Conservation (phyloP, 2,113 vertebrate species). For the Gobius niger region DNA sequence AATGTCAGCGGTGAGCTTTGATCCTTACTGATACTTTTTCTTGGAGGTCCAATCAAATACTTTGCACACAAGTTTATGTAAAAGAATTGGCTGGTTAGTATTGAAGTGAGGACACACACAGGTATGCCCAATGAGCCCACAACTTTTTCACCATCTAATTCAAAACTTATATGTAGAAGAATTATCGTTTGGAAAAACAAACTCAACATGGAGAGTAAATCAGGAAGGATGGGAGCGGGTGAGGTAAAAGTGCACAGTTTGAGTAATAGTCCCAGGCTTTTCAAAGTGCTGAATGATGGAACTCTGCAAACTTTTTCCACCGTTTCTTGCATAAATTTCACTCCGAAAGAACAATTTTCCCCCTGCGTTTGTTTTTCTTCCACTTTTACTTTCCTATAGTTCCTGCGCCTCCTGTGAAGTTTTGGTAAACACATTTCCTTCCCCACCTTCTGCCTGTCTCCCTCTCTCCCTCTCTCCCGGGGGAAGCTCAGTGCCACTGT, state of each 20-base stretch:
- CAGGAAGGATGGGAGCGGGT: conserved; percentile 34
- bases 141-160: too few relatives aligned
- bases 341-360: background rate
- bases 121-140: too few relatives aligned
- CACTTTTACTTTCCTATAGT: conserved; percentile 14
- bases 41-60: too few relatives aligned
- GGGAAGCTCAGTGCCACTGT: conserved; percentile 59
- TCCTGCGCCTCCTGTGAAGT: conserved; percentile 30
- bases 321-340: background rate
- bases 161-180: conserved; percentile 6
- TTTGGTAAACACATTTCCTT: conserved; percentile 33
- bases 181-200: conserved; percentile 10
- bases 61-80: too few relatives aligned
- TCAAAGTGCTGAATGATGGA: conserved; percentile 21
- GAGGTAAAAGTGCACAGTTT: conserved; percentile 22
- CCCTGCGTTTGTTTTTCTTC: conserved; percentile 1
- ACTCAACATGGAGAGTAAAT: background rate
- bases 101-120: too few relatives aligned
- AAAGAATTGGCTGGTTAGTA: too few relatives aligned
- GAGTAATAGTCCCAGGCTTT: conserved; percentile 6
- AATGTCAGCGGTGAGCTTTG: background rate
- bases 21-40: too few relatives aligned
- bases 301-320: conserved; percentile 23
- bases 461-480: conserved; percentile 25
- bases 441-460: conserved; percentile 7